These are phyloP conservation scores for Dynastes maya DNA, from an alignment of 2,888 invertebrate genomes.

Conservation along the genomic window DNA sequence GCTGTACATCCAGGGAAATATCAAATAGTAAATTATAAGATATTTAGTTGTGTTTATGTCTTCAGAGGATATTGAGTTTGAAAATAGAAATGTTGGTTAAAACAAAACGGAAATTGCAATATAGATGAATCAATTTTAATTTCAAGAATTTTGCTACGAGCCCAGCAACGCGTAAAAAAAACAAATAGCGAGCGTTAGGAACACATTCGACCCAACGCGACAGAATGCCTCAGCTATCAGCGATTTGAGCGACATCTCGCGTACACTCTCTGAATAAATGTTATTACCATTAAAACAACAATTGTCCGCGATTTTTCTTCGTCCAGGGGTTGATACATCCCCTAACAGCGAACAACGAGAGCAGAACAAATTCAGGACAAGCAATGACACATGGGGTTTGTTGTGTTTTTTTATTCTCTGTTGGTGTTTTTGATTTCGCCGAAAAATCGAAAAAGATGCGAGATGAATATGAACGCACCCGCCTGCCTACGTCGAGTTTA, in stretches of 20 bases:
- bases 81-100: too few relatives aligned
- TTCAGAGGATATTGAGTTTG: too few relatives aligned
- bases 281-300: constrained; percentile 30
- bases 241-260: too few relatives aligned
- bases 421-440: constrained; percentile 1
- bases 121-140: constrained; percentile 1
- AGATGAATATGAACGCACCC: constrained; percentile 15
- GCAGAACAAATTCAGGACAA: constrained; percentile 12
- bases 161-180: too few relatives aligned
- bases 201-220: too few relatives aligned
- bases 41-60: too few relatives aligned
- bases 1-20: too few relatives aligned
- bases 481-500: constrained; percentile 19
- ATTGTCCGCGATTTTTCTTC: background rate
- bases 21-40: too few relatives aligned
- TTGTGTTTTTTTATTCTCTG: background rate
- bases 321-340: background rate
- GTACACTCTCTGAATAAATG: background rate
- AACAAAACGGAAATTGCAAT: background rate
- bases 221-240: too few relatives aligned
- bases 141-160: background rate
- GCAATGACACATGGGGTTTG: constrained; percentile 6
- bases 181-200: too few relatives aligned
- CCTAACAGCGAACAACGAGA: background rate
- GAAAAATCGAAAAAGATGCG: constrained; percentile 23